A percentile compares a stretch with the other conserved stretches of the same genome.
Conservation (phyloP, 2,113 vertebrate genomes). For the Coturnix japonica region DNA sequence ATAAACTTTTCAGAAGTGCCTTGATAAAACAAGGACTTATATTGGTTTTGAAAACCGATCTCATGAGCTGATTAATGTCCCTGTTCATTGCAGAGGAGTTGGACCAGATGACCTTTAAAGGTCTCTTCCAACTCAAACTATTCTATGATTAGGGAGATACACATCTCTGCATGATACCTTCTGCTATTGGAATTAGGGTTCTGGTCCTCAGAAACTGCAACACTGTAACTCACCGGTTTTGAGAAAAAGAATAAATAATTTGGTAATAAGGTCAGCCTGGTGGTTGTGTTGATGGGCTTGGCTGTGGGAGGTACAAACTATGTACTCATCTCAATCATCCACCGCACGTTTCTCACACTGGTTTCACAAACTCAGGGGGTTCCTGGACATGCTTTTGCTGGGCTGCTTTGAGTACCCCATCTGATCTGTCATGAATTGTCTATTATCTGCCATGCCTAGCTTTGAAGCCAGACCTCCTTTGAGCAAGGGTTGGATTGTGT, state of each 20-base stretch:
- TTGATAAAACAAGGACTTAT: neutral
- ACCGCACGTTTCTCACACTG: neutral
- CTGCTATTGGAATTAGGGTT: neutral
- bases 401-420: neutral
- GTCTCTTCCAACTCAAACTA: no score
- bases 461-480: neutral
- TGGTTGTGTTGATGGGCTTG: neutral
- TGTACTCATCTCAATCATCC: neutral
- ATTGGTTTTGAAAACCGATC: neutral
- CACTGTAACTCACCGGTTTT: neutral
- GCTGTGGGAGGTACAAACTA: accelerated
- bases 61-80: neutral
- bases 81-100: no score
- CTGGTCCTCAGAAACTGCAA: neutral
- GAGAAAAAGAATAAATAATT: neutral
- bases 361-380: neutral
- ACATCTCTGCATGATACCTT: neutral
- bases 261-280: neutral
- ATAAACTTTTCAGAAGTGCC: neutral
- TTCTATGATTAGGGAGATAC: neutral
- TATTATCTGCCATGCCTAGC: neutral
- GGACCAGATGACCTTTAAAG: no score
- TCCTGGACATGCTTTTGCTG: accelerated
- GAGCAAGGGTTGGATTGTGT: neutral
- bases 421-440: neutral